Evolutionary conservation across 1,140 invertebrate genomes (phyloP).

Genomic region (Papilio glaucus): DNA sequence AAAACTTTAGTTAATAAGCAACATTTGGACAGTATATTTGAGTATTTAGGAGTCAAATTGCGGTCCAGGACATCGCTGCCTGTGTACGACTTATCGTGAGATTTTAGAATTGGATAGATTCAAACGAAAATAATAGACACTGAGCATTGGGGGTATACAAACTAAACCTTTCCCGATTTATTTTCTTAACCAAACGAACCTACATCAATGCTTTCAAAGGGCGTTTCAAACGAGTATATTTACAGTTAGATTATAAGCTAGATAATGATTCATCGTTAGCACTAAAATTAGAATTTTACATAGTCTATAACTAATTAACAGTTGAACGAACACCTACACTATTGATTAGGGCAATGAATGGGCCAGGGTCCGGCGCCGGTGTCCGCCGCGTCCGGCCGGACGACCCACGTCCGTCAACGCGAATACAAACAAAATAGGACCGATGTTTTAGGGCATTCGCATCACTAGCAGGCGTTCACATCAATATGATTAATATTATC

Average conservation of each 20-base stretch:
- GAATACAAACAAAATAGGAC: constrained; percentile 40
- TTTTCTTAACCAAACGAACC: too few relatives aligned
- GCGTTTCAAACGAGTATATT: not conserved
- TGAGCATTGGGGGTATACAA: too few relatives aligned
- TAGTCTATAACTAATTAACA: constrained; percentile 48
- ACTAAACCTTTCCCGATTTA: too few relatives aligned
- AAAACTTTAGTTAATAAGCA: too few relatives aligned
- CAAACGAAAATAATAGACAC: too few relatives aligned
- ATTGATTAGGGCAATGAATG: constrained; percentile 52
- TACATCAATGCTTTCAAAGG: too few relatives aligned
- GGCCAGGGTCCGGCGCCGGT: constrained; percentile 53
- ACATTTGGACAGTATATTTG: too few relatives aligned
- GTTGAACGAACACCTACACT: constrained; percentile 47
- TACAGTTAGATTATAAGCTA: constrained; percentile 6
- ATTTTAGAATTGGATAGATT: too few relatives aligned
- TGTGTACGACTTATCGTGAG: too few relatives aligned
- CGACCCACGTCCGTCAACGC: constrained; percentile 61
- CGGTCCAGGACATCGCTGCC: too few relatives aligned
- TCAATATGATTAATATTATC: not conserved
- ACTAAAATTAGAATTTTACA: not conserved
- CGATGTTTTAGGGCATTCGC: constrained; percentile 7
- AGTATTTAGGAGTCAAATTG: too few relatives aligned
- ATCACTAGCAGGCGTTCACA: constrained; percentile 1
- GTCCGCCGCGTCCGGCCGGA: constrained; percentile 56
- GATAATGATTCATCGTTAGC: not conserved